Conservation (phyloP, 1,140 invertebrate genomes). For the Heliothis virescens region DNA sequence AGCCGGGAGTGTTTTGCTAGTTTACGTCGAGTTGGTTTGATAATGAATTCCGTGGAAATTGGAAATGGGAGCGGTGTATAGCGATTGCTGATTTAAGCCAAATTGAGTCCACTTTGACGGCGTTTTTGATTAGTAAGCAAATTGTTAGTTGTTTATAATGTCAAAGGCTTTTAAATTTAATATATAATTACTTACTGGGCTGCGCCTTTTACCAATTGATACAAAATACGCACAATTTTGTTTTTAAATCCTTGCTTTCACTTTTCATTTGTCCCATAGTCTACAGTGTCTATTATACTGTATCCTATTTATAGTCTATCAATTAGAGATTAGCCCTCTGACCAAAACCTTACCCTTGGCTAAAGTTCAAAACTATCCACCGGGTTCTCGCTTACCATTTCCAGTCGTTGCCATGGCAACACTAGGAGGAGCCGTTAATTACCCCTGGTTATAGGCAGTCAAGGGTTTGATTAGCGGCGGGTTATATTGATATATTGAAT, state of each 20-base stretch:
- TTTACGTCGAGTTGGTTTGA: constrained; percentile 15
- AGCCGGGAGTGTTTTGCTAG: constrained; percentile 6
- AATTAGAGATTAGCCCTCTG: no score
- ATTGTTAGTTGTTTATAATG: no score
- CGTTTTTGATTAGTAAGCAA: not conserved
- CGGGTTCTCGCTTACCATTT: not conserved
- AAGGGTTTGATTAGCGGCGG: constrained; percentile 35
- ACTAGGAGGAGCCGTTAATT: constrained; percentile 14
- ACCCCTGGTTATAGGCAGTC: constrained; percentile 23
- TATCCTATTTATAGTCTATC: no score
- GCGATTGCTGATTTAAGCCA: not conserved
- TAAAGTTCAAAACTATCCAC: not conserved
- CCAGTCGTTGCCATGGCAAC: not conserved
- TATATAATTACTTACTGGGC: no score
- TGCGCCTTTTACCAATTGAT: no score
- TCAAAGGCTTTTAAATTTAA: no score
- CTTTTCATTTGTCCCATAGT: no score
- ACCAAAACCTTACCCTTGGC: not conserved
- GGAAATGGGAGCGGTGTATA: not conserved
- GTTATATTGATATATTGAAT: constrained; percentile 41
- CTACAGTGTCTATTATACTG: no score
- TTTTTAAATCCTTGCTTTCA: no score
- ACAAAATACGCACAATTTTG: no score
- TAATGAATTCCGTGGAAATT: constrained; percentile 11
- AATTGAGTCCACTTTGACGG: not conserved